These are phyloP conservation scores for Heptranchias perlo DNA, from an alignment of 2,113 vertebrate genomes.

Conservation along the genomic window DNA sequence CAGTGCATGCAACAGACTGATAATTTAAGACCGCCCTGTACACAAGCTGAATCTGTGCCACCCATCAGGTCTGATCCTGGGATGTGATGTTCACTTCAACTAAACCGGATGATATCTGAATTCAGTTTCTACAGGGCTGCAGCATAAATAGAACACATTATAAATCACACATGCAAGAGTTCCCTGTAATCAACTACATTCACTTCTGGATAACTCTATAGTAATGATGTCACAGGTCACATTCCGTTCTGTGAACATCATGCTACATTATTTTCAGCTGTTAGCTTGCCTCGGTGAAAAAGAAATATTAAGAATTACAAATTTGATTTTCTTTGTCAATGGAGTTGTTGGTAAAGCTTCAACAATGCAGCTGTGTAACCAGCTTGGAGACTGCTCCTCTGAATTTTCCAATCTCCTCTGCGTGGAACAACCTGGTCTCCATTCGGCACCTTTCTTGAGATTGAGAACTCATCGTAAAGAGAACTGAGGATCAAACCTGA, in stretches of 20 bases:
- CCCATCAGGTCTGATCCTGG: not conserved
- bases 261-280: constrained; percentile 27
- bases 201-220: not conserved
- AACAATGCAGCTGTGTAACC: not conserved
- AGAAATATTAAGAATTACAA: not conserved
- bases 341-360: not conserved
- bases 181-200: not conserved
- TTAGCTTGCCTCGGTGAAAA: not conserved
- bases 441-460: no score
- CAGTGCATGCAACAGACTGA: not conserved
- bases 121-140: not conserved
- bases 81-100: not conserved
- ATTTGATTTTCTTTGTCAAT: not conserved
- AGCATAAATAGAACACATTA: not conserved
- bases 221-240: constrained; percentile 26
- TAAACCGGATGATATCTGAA: not conserved
- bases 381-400: not conserved
- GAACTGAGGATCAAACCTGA: not conserved
- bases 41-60: not conserved
- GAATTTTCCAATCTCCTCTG: not conserved
- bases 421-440: not conserved
- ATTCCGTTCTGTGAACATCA: constrained; percentile 18
- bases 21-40: not conserved
- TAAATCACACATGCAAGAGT: not conserved
- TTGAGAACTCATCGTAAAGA: not conserved